Evolutionary conservation across 2,113 vertebrate species (phyloP).

Genomic region (Phrynosoma blainvillii): DNA sequence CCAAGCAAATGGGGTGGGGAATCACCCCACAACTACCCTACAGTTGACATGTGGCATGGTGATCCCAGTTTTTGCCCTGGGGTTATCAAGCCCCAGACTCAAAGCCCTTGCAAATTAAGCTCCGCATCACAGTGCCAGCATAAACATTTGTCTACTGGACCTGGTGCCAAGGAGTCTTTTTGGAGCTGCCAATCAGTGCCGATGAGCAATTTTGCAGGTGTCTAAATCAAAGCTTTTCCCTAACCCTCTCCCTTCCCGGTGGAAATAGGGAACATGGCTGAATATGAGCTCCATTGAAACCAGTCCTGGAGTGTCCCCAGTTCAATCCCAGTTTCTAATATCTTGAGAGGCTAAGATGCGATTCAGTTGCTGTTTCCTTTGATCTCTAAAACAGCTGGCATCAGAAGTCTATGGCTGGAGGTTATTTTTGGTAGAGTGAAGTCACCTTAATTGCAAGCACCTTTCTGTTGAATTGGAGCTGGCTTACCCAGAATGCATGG

Average conservation of each 20-base stretch:
- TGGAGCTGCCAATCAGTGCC: rapidly evolving
- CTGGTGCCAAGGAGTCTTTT: neutral
- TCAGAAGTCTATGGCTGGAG: conserved; percentile 22
- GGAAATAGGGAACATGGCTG: neutral
- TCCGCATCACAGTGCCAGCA: neutral
- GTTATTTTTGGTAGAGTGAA: conserved; percentile 16
- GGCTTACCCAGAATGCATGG: neutral
- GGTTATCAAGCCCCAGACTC: neutral
- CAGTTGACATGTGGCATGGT: neutral
- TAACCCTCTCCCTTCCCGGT: neutral
- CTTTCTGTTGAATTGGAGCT: neutral
- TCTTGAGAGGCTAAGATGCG: conserved; percentile 4
- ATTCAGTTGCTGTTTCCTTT: neutral
- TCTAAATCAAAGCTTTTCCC: neutral
- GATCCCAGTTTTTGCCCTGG: neutral
- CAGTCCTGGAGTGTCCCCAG: neutral
- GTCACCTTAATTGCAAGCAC: neutral
- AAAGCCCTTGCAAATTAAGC: neutral
- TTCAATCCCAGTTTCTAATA: neutral
- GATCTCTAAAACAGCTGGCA: conserved; percentile 8
- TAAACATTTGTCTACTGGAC: neutral
- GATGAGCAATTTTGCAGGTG: neutral
- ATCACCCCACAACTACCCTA: neutral
- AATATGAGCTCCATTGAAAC: neutral
- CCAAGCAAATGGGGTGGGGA: neutral